These are phyloP conservation scores for Leptinotarsa tumamoca DNA, from an alignment of 2,888 invertebrate species.

Conservation along the genomic window DNA sequence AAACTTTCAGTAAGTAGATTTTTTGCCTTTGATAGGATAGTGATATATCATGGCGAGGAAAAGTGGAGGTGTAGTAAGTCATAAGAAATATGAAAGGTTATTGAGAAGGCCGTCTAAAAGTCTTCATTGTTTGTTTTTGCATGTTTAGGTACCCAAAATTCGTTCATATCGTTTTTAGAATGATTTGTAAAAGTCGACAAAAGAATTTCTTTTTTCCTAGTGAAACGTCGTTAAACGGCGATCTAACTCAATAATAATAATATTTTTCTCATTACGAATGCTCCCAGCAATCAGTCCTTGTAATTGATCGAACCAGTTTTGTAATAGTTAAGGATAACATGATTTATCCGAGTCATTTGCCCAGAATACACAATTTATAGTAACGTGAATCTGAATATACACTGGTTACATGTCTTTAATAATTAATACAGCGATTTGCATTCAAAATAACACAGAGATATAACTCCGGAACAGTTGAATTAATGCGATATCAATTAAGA, in stretches of 20 bases:
- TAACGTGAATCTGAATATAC: conserved; percentile 37
- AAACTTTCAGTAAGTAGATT: too few species aligned
- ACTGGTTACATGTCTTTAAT: conserved; percentile 35
- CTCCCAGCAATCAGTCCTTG: conserved; percentile 28
- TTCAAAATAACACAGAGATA: conserved; percentile 33
- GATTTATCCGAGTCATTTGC: conserved; percentile 46
- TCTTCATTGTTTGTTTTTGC: too few species aligned
- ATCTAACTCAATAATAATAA: neutral
- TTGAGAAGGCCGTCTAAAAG: too few species aligned
- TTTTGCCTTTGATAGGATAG: too few species aligned
- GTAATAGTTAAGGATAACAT: conserved; percentile 32
- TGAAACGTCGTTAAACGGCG: neutral
- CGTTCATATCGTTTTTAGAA: too few species aligned
- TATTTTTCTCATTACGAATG: conserved; percentile 11
- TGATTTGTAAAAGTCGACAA: neutral
- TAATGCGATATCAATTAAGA: conserved; percentile 30
- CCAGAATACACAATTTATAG: conserved; percentile 41
- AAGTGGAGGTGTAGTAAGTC: too few species aligned
- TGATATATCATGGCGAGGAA: too few species aligned
- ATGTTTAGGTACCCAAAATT: too few species aligned
- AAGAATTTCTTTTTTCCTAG: neutral
- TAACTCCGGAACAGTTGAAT: conserved; percentile 25
- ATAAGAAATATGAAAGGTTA: too few species aligned
- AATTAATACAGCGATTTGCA: conserved; percentile 43
- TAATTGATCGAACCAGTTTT: conserved; percentile 38